Conservation (phyloP, 2,888 invertebrate genomes). For the Xylocampa areola region DNA sequence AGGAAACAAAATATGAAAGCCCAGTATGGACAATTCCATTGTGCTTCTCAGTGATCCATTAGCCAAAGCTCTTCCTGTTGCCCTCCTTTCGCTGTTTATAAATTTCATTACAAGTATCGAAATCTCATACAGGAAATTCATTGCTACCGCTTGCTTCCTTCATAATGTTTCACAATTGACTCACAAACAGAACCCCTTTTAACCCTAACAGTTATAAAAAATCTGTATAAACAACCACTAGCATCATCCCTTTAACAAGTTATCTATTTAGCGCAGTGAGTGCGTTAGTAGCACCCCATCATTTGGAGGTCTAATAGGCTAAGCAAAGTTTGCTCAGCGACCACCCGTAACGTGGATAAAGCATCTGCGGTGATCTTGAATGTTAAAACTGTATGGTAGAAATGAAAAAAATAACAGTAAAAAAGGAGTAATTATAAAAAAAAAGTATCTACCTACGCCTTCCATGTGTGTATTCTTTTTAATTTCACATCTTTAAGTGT, state of each 20-base stretch:
- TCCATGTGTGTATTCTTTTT: no score
- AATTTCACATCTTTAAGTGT: no score
- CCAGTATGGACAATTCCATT: no score
- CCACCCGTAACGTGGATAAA: conserved; percentile 56
- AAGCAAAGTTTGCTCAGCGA: conserved; percentile 58
- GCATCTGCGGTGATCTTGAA: conserved; percentile 24
- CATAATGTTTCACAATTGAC: background rate
- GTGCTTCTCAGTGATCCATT: no score
- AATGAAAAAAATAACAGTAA: no score
- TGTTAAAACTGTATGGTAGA: no score
- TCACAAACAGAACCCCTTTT: conserved; percentile 5
- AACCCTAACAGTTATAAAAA: conserved; percentile 1
- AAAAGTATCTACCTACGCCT: no score
- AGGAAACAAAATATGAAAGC: no score
- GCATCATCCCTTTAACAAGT: conserved; percentile 31
- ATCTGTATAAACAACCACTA: conserved; percentile 9
- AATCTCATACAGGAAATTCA: background rate
- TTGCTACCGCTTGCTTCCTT: background rate
- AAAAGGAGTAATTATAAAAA: no score
- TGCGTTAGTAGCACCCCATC: conserved; percentile 54
- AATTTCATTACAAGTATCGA: no score
- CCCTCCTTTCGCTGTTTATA: no score
- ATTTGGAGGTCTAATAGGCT: conserved; percentile 53
- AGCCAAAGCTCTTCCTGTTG: no score
- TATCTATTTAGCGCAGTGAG: conserved; percentile 28